phyloP scores from a whole-genome alignment of 37 sponge, comb jelly and placozoan species.

The Petrosia ficiformis region DNA sequence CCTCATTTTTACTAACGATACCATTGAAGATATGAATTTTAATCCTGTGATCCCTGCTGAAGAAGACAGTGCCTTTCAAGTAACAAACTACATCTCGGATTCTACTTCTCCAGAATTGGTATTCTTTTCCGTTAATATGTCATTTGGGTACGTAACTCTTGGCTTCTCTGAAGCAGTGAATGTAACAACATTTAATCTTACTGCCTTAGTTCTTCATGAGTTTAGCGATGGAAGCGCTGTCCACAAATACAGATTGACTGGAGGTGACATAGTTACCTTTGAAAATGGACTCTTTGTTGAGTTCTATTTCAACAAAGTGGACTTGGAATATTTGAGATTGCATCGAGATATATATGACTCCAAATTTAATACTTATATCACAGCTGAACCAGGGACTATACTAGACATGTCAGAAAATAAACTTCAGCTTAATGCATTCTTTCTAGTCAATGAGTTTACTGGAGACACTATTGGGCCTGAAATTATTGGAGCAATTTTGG shows the following conservation, averaged over 20 bases:
- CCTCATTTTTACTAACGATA: constrained; percentile 42
- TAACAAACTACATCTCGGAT: constrained; percentile 53
- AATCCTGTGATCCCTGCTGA: constrained; percentile 37
- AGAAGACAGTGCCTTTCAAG: constrained; percentile 24
- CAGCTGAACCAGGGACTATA: constrained; percentile 55
- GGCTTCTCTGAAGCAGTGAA: constrained; percentile 79
- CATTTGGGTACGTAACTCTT: constrained; percentile 63
- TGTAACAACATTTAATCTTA: constrained; percentile 62
- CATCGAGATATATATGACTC: constrained; percentile 11
- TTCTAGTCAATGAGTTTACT: constrained; percentile 20
- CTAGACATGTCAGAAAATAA: constrained; percentile 68
- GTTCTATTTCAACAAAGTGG: constrained; percentile 53
- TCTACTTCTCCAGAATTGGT: constrained; percentile 58
- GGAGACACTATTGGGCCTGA: constrained; percentile 60
- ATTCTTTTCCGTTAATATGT: constrained; percentile 75
- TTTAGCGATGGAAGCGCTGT: not conserved
- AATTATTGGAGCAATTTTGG: constrained; percentile 36
- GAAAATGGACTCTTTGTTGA: constrained; percentile 61
- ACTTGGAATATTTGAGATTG: constrained; percentile 51
- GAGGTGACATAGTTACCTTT: constrained; percentile 40
- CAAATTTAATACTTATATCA: constrained; percentile 37
- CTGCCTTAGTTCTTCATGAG: constrained; percentile 44
- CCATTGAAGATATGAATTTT: constrained; percentile 59
- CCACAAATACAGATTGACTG: constrained; percentile 66
- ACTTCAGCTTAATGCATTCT: constrained; percentile 16